Evolutionary conservation across 2,113 vertebrate species (phyloP).

Genomic region (Paraplagusia blochii): DNA sequence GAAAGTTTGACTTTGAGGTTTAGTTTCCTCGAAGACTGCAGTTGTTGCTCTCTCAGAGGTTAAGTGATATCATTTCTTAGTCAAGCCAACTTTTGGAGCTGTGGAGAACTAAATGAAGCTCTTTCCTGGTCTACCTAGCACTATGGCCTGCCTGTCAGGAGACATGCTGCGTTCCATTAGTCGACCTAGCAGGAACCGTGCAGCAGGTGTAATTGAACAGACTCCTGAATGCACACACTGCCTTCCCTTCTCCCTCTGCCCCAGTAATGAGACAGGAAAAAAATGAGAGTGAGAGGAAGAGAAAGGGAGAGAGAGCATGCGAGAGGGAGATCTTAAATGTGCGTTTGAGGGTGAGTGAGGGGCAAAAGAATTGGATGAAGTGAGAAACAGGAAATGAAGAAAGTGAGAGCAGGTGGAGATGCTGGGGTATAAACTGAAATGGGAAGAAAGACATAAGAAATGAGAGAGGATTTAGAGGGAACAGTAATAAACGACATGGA

Average conservation of each 20-base stretch:
- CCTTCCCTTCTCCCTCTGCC: constrained; percentile 46
- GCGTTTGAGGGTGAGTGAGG: constrained; percentile 47
- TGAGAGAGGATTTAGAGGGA: constrained; percentile 15
- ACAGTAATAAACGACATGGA: constrained; percentile 57
- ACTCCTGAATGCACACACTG: constrained; percentile 70
- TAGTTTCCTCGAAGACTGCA: background rate
- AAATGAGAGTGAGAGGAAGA: constrained; percentile 49
- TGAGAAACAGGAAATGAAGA: constrained; percentile 51
- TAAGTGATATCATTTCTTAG: constrained; percentile 49
- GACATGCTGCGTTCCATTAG: constrained; percentile 79
- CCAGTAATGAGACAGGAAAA: constrained; percentile 70
- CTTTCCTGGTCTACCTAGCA: constrained; percentile 67
- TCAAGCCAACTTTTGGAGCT: constrained; percentile 57
- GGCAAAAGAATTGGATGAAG: constrained; percentile 45
- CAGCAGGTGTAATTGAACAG: constrained; percentile 82
- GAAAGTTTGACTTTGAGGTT: background rate
- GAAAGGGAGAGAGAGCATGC: constrained; percentile 49
- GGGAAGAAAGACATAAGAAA: constrained; percentile 33
- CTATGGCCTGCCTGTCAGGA: constrained; percentile 73
- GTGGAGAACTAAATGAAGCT: constrained; percentile 74
- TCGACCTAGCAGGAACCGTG: constrained; percentile 73
- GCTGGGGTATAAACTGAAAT: constrained; percentile 42
- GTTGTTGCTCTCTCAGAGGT: constrained; percentile 19
- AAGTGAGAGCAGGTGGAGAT: constrained; percentile 55
- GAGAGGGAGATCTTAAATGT: constrained; percentile 59